Evolutionary conservation across 2,113 vertebrate species (phyloP), one percentile per base, ranked within the genome.

Genomic region (Aegotheles bennettii): DNA sequence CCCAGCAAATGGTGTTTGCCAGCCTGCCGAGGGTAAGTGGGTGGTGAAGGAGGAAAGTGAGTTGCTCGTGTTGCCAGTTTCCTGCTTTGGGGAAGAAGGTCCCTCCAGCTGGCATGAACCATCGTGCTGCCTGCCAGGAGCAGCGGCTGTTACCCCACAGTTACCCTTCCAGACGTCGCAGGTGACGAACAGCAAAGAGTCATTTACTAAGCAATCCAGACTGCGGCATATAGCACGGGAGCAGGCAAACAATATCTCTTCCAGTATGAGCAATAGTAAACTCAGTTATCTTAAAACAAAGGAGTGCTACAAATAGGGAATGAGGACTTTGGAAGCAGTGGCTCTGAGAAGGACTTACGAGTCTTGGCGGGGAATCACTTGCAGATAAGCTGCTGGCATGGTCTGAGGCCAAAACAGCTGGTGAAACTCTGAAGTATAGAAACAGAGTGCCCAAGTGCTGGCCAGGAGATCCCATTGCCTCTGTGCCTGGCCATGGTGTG

Each of bases 1-100:
- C 89, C 91, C 93, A 81, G 90, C 76, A 90, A 94, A 89, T 54
- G 79, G 76, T 90, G 81, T 87, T 96, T 95, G 93, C 95, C 95
- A 95, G 89, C 86, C 76, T 78, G 90, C 68, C 4, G 7, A 65
- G 68, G 79, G 71, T 50, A 54, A 51, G 95, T 97, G 95, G 95
- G 94, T 93, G 95, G 95, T 86, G 94, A 88, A 21, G 93, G 35
- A 90, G 64, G 90, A 78, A 95, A 92, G 83, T 0, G 6, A 95
- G 78, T 0, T n/a, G 0, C 90, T 94, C 4, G 0, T 50, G 45
- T 33, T 96, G 96, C 95, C 95, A 93, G 90, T 88, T 93, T 88
- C 75, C 92, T 45, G 35, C 88, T 86, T 84, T 77, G 76, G 47
- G 56, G 71, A 86, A 59, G 90, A 89, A 90, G 91, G 96, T 96